phyloP scores from a whole-genome alignment of 2,888 invertebrate species.

The Diaphora mendica region DNA sequence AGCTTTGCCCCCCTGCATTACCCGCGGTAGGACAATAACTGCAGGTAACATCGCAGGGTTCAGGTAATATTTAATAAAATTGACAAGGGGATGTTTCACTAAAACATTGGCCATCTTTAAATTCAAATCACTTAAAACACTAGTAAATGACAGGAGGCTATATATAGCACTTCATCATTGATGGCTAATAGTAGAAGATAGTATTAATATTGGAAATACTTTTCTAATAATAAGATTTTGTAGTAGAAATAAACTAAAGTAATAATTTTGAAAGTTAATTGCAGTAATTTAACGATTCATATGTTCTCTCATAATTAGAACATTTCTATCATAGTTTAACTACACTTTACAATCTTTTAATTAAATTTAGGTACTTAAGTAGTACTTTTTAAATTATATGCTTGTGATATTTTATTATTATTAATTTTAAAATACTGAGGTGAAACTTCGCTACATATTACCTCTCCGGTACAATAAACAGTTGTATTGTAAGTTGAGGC shows the following conservation, averaged over 20 bases:
- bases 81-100: too few relatives aligned
- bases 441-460: constrained; percentile 36
- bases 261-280: not conserved
- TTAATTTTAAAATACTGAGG: constrained; percentile 10
- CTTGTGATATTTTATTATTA: not conserved
- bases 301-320: not conserved
- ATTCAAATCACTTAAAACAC: too few relatives aligned
- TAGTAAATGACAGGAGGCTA: too few relatives aligned
- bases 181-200: not conserved
- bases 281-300: not conserved
- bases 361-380: not conserved
- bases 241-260: not conserved
- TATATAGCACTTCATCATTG: too few relatives aligned
- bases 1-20: too few relatives aligned
- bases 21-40: too few relatives aligned
- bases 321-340: not conserved
- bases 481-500: constrained; percentile 69
- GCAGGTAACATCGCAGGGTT: too few relatives aligned
- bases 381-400: not conserved
- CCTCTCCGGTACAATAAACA: constrained; percentile 60
- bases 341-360: not conserved
- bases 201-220: not conserved
- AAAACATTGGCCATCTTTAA: too few relatives aligned
- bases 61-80: too few relatives aligned
- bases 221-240: not conserved